These are phyloP conservation scores for Caenorhabditis auriculariae DNA, from an alignment of 2,888 invertebrate genomes.

Conservation along the genomic window DNA sequence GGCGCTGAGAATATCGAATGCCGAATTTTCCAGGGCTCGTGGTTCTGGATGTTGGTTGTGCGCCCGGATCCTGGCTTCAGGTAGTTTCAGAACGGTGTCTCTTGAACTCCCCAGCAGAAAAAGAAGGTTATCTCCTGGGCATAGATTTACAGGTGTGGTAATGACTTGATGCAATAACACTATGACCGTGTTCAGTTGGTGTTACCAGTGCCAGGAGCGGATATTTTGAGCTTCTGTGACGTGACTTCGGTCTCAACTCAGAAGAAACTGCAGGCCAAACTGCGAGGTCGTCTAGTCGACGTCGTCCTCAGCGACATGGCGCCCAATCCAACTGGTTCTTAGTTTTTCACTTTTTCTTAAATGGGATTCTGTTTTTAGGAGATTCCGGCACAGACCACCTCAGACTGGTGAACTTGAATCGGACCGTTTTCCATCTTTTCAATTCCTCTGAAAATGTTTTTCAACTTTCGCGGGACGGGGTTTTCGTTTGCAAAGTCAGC, in stretches of 20 bases:
- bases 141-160: constrained; percentile 51
- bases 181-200: constrained; percentile 40
- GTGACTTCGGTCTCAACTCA: constrained; percentile 41
- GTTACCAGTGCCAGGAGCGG: constrained; percentile 51
- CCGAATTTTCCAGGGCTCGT: constrained; percentile 20
- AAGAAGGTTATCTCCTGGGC: constrained; percentile 47
- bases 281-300: constrained; percentile 46
- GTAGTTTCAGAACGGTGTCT: constrained; percentile 45
- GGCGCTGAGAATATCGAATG: no score
- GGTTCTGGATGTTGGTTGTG: constrained; percentile 57
- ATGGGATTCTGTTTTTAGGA: constrained; percentile 22
- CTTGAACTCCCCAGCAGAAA: neutral
- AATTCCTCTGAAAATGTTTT: constrained; percentile 15
- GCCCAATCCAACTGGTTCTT: constrained; percentile 58
- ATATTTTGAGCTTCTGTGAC: constrained; percentile 51
- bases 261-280: constrained; percentile 27
- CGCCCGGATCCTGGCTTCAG: constrained; percentile 63
- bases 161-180: neutral
- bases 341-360: neutral
- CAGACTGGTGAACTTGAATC: constrained; percentile 49
- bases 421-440: constrained; percentile 39
- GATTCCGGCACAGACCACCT: constrained; percentile 49
- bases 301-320: constrained; percentile 63
- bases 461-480: constrained; percentile 34
- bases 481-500: constrained; percentile 51